These are phyloP conservation scores for Odocoileus hemionus DNA, from an alignment of 2,113 vertebrate species.

Conservation along the genomic window DNA sequence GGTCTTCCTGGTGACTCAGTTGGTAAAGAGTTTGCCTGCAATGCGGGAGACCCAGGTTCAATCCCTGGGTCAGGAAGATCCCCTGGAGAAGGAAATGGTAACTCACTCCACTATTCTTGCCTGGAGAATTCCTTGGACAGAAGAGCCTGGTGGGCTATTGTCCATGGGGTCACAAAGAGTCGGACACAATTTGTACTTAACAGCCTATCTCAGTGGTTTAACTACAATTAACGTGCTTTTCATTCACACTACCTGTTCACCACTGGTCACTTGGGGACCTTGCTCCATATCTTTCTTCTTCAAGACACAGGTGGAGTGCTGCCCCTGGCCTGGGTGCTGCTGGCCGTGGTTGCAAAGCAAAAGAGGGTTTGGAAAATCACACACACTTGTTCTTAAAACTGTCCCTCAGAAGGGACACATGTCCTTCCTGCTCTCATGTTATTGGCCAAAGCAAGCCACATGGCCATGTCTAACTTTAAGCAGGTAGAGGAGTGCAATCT, in stretches of 20 bases:
- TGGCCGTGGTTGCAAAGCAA: neutral
- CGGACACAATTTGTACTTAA: neutral
- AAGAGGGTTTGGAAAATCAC: neutral
- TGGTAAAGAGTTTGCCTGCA: neutral
- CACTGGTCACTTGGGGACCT: neutral
- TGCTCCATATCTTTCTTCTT: neutral
- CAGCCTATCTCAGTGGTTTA: neutral
- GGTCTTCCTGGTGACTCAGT: neutral
- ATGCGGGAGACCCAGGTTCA: neutral
- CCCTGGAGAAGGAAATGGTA: neutral
- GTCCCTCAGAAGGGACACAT: neutral
- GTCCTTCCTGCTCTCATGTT: neutral
- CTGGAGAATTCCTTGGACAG: neutral
- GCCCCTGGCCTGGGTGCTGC: neutral
- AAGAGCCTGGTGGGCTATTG: neutral
- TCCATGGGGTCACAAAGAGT: neutral
- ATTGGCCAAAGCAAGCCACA: neutral
- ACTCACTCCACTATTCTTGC: neutral
- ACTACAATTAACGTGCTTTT: rapidly evolving
- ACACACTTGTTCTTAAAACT: neutral
- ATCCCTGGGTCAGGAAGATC: neutral
- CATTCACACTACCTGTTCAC: neutral
- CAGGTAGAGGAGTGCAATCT: neutral
- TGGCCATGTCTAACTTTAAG: neutral
- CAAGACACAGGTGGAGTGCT: neutral